Evolutionary conservation across 2,113 vertebrate species (phyloP).

Genomic region (Corvus moneduloides): DNA sequence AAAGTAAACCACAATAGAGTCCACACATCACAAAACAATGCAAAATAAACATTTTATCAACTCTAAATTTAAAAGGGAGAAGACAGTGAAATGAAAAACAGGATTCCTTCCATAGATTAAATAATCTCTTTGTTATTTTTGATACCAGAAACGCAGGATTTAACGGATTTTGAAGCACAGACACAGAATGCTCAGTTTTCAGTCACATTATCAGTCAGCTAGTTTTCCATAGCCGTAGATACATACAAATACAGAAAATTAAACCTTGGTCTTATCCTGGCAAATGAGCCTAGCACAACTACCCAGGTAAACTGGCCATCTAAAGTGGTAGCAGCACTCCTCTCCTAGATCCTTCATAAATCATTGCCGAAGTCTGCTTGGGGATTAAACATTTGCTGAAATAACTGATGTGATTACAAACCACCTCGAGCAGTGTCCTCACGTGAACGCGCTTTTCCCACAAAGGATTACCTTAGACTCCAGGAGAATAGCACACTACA

Average conservation of each 20-base stretch:
- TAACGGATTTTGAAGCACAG: background rate
- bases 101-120: background rate
- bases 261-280: background rate
- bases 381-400: slow-evolving; percentile 9
- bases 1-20: background rate
- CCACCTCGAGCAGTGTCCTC: background rate
- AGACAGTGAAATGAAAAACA: background rate
- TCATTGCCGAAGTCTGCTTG: background rate
- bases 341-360: background rate
- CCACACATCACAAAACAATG: accelerated
- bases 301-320: background rate
- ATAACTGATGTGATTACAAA: background rate
- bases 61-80: background rate
- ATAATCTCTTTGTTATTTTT: background rate
- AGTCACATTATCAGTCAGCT: background rate
- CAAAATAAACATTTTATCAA: background rate
- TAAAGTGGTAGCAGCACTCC: background rate
- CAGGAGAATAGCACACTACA: background rate
- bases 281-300: background rate
- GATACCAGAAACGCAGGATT: background rate
- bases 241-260: background rate
- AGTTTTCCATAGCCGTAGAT: background rate
- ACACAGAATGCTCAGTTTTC: background rate
- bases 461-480: background rate
- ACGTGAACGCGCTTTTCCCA: background rate